Evolutionary conservation across 2,888 invertebrate genomes (phyloP).

Genomic region (Sericinus montela): DNA sequence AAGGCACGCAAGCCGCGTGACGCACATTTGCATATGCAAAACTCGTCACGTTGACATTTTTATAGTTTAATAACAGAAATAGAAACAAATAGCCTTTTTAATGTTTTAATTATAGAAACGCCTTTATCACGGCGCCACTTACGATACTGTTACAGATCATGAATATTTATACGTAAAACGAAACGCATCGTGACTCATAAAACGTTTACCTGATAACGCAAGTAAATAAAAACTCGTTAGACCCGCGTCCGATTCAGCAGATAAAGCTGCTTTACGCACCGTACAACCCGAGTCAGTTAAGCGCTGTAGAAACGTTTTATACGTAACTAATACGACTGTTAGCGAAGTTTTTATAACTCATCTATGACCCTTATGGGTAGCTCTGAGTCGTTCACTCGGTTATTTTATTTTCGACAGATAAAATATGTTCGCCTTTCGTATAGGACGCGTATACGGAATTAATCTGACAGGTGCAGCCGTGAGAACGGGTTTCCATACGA

Average conservation of each 20-base stretch:
- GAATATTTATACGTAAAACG: conserved; percentile 48
- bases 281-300: neutral
- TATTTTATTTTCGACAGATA: conserved; percentile 25
- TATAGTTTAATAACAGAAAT: conserved; percentile 27
- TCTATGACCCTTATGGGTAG: conserved; percentile 8
- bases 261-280: neutral
- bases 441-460: conserved; percentile 47
- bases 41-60: neutral
- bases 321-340: conserved; percentile 7
- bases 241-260: neutral
- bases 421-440: conserved; percentile 43
- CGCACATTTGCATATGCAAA: neutral
- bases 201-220: conserved; percentile 40
- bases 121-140: conserved; percentile 47
- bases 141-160: conserved; percentile 38
- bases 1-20: conserved; percentile 5
- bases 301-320: neutral
- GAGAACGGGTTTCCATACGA: conserved; percentile 51
- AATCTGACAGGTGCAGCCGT: conserved; percentile 61
- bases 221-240: conserved; percentile 25
- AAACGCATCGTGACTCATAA: conserved; percentile 53
- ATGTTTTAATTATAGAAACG: conserved; percentile 63
- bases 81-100: conserved; percentile 55
- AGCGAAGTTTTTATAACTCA: conserved; percentile 2
- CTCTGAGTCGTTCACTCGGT: neutral